phyloP scores from a whole-genome alignment of 2,888 invertebrate species.

The Allolobophora icterica region DNA sequence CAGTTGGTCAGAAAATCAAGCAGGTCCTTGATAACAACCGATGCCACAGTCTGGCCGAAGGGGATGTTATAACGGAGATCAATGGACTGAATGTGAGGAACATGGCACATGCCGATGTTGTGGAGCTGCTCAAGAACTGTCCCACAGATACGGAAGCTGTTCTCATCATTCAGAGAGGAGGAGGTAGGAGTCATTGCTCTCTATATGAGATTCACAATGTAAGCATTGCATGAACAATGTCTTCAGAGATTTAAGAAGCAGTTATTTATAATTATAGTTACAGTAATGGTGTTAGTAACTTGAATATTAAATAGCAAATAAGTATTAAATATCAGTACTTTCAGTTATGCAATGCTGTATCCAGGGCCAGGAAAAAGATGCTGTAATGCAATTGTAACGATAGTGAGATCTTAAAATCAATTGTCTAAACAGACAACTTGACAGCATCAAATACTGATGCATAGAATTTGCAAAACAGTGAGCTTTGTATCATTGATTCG shows the following conservation, averaged over 20 bases:
- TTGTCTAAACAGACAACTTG: not conserved
- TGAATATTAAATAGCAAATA: not conserved
- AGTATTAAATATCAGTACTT: not conserved
- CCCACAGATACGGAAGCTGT: conserved; percentile 85
- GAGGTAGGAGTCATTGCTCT: conserved; percentile 43
- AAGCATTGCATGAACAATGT: not conserved
- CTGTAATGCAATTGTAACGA: not conserved
- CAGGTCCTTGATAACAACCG: conserved; percentile 85
- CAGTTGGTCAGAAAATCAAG: conserved; percentile 83
- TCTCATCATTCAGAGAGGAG: conserved; percentile 83
- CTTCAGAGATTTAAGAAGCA: not conserved
- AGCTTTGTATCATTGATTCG: not conserved
- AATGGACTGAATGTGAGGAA: conserved; percentile 83
- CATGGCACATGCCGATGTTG: conserved; percentile 90
- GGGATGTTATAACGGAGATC: conserved; percentile 79
- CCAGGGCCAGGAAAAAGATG: not conserved
- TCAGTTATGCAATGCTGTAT: not conserved
- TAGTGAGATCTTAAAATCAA: not conserved
- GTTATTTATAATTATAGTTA: not conserved
- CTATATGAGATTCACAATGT: not conserved
- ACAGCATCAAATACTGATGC: not conserved
- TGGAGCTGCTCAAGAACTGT: conserved; percentile 86
- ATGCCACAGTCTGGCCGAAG: conserved; percentile 87
- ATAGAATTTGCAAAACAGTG: not conserved
- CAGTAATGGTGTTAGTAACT: not conserved